Percentiles rank a stretch among this genome's conserved stretches.
Conservation (phyloP, 2,113 vertebrate genomes). For the Psilopogon haemacephalus region DNA sequence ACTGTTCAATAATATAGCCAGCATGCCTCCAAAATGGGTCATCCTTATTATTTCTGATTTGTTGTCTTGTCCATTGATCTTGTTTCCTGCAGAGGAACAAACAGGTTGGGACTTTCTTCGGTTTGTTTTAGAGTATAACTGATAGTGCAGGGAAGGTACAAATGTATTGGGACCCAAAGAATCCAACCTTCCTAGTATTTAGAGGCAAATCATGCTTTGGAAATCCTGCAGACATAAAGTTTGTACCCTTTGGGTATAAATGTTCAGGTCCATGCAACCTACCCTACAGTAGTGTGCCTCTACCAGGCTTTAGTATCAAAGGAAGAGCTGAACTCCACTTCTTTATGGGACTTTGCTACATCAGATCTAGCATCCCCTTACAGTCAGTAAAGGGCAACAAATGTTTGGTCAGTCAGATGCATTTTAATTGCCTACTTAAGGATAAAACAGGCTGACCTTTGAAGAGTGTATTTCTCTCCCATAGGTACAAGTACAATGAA, state of each 20-base stretch:
- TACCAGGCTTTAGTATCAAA: not conserved
- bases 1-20: conserved; percentile 84
- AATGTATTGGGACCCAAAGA: not conserved
- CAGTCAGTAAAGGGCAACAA: not conserved
- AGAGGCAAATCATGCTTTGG: not conserved
- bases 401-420: not conserved
- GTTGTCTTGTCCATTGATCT: conserved; percentile 82
- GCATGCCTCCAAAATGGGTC: conserved; percentile 87
- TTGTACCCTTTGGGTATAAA: not conserved
- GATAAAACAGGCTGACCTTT: not conserved
- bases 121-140: not conserved
- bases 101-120: conserved; percentile 30
- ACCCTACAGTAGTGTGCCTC: not conserved
- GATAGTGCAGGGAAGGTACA: not conserved
- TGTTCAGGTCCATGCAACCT: not conserved
- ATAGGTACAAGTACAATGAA: not conserved
- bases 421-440: not conserved
- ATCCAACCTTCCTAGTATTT: not conserved
- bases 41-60: conserved; percentile 77
- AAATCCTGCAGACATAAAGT: not conserved
- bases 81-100: conserved; percentile 81
- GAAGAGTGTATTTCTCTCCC: not conserved
- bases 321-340: not conserved
- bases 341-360: not conserved
- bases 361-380: not conserved